Base-by-base conservation (phyloP, 2,888 invertebrate genomes). In the Notocelia uddmanniana region DNA sequence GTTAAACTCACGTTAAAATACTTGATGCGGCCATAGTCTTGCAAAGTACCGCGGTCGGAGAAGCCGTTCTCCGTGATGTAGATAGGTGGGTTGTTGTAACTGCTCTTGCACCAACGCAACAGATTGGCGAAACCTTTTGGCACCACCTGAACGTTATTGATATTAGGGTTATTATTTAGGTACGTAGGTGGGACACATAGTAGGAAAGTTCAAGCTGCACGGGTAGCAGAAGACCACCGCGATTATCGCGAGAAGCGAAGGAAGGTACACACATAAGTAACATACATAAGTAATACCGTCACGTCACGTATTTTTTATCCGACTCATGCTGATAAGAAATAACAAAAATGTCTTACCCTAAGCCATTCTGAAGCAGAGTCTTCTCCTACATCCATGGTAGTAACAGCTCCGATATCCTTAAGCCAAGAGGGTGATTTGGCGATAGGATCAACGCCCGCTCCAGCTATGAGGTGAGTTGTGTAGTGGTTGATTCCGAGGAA, bases 21-120 rank as follows among this genome's bases (percentile, higher is more conserved):
- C 62, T 89, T 83, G 68, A 94, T 94, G 75, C 95, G 90, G n/a
- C 89, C 90, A 34, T 93, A 89, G 74, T 94, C 94, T 72, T 93
- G 80, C 45, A 93, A 81, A 19, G 87, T 87, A 31, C 93, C 94
- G 55, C 81, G 87, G 79, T 95, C 95, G 3, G 95, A 93, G 80
- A 92, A 94, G 8, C 95, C 95, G 78, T 95, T 95, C 78, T 95
- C 95, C 2, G 95, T 95, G 54, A 95, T 94, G 78, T 95, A 91
- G 72, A 95, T 94, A 21, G 94, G 91, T 15, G 94, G 92, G 80
- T 95, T 89, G 60, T 94, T 92, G 84, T 95, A 95, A 3, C 92
- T 90, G 57, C 89, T 89, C 81, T 95, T 94, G 79, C 95, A 93
- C 94, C 95, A 95, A 57, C 94, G 94, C 41, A 96, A 83, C 26